Percentiles rank a stretch among this genome's conserved stretches.
Conservation (phyloP, 2,888 invertebrate genomes). For the Aporophyla lueneburgensis region DNA sequence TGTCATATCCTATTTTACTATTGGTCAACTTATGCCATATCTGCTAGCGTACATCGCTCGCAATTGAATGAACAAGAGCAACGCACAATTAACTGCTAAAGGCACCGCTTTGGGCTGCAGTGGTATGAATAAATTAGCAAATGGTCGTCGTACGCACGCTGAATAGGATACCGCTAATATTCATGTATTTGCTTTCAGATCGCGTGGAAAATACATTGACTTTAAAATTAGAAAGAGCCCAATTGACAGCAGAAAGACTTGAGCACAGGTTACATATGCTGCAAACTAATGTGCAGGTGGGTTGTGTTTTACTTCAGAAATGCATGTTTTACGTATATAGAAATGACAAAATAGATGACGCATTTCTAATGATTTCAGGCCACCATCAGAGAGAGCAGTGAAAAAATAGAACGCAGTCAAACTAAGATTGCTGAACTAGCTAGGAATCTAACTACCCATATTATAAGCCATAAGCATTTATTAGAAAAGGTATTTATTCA, state of each 20-base stretch:
- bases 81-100: constrained; percentile 82
- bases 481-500: constrained; percentile 83
- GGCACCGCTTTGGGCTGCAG: constrained; percentile 74
- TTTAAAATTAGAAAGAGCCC: constrained; percentile 86
- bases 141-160: constrained; percentile 66
- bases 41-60: constrained; percentile 72
- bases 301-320: constrained; percentile 47
- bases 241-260: constrained; percentile 87
- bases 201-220: constrained; percentile 87
- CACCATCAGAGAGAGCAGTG: constrained; percentile 85
- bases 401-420: constrained; percentile 84
- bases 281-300: constrained; percentile 85
- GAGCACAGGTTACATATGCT: constrained; percentile 88
- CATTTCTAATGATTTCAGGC: constrained; percentile 76
- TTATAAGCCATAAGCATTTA: constrained; percentile 81
- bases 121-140: constrained; percentile 76
- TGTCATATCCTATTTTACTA: constrained; percentile 89
- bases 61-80: constrained; percentile 85
- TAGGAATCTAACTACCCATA: constrained; percentile 84
- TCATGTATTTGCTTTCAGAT: constrained; percentile 80
- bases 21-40: constrained; percentile 84
- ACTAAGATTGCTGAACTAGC: constrained; percentile 82
- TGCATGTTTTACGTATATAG: not conserved
- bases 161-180: constrained; percentile 74
- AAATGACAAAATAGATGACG: not conserved